Evolutionary conservation across 2,113 vertebrate genomes (phyloP).

Genomic region (Salvelinus sp.): DNA sequence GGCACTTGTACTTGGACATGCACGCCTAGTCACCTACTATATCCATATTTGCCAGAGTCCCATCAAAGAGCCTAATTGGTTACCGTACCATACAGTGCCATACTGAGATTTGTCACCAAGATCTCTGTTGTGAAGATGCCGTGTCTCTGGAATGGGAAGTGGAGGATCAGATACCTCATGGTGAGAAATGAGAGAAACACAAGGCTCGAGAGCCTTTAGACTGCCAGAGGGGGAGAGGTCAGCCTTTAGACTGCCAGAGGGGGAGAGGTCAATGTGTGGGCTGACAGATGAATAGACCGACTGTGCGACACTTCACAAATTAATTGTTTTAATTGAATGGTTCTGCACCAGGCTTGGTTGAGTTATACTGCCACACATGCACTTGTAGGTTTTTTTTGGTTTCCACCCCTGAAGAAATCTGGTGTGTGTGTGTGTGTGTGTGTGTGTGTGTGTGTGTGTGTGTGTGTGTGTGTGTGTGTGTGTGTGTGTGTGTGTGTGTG

Average conservation of each 20-base stretch:
- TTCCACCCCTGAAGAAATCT: not conserved
- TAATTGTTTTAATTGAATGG: slow-evolving; percentile 41
- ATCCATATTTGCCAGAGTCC: not conserved
- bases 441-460: slow-evolving; percentile 2
- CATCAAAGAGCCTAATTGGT: not conserved
- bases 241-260: not conserved
- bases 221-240: slow-evolving; percentile 6
- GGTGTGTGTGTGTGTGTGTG: not conserved
- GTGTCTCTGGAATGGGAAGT: not conserved
- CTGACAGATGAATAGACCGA: slow-evolving; percentile 8
- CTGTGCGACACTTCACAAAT: slow-evolving; percentile 22
- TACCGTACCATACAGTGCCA: not conserved
- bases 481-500: slow-evolving; percentile 2
- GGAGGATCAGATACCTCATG: not conserved
- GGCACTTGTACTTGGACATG: no score
- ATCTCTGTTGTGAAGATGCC: not conserved
- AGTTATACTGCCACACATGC: not conserved
- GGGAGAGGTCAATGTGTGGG: slow-evolving; percentile 4
- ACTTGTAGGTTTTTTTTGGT: not conserved
- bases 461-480: slow-evolving; percentile 2
- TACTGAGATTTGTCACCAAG: not conserved
- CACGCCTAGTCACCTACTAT: not conserved
- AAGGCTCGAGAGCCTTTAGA: not conserved
- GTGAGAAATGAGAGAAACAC: not conserved
- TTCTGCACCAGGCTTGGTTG: slow-evolving; percentile 6